A percentile compares a stretch with the other conserved stretches of the same genome.
phyloP scores from a whole-genome alignment of 2,797 vertebrate genomes.

The Smutsia gigantea region DNA sequence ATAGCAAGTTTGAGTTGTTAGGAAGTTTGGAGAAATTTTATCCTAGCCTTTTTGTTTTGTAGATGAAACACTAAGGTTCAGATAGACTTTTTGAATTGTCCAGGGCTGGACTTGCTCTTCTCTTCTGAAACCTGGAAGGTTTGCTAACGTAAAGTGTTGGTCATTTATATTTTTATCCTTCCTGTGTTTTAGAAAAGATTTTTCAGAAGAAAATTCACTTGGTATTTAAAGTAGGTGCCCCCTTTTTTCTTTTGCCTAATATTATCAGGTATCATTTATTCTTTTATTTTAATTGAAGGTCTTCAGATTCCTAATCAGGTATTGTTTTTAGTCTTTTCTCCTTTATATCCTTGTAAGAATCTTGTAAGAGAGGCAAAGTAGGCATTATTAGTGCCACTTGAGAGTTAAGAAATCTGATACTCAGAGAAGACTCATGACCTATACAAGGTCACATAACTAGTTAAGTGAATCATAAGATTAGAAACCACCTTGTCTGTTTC shows the following conservation, averaged over 20 bases:
- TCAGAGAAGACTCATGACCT: conserved; percentile 18
- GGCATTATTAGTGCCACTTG: neutral
- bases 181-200: neutral
- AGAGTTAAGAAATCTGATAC: conserved; percentile 5
- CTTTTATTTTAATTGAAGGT: neutral
- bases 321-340: neutral
- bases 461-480: neutral
- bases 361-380: neutral
- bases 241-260: neutral
- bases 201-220: neutral
- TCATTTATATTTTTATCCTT: neutral
- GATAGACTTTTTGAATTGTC: neutral
- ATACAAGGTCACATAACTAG: neutral
- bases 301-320: neutral
- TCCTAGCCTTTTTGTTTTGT: neutral
- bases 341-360: neutral
- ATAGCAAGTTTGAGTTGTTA: neutral
- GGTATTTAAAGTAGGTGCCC: neutral
- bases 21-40: conserved; percentile 1
- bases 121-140: neutral
- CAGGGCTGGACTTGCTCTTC: neutral
- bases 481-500: neutral
- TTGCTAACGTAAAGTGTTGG: neutral
- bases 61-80: neutral
- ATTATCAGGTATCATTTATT: neutral